Evolutionary conservation across 2,113 vertebrate species (phyloP).

Genomic region (Chauna torquata): DNA sequence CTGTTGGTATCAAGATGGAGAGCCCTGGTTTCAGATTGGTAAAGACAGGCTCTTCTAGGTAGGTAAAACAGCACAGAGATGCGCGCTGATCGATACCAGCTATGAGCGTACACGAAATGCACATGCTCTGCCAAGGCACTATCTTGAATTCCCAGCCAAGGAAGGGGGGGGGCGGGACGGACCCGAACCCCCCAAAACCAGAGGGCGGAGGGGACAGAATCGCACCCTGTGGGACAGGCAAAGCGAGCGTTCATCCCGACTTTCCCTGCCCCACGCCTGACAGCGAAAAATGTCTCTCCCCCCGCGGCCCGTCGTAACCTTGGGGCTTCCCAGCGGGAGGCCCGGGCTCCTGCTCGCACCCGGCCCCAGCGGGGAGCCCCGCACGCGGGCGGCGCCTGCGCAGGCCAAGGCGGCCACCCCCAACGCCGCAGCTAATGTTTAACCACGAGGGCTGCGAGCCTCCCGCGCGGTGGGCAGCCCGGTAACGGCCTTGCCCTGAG

Average conservation of each 20-base stretch:
- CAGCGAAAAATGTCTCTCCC: background rate
- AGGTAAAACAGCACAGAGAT: background rate
- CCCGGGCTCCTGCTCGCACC: background rate
- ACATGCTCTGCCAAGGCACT: background rate
- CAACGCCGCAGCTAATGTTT: background rate
- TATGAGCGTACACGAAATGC: accelerated
- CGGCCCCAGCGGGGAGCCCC: background rate
- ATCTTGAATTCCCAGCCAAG: background rate
- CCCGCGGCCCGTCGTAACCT: background rate
- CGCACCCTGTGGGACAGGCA: too few relatives aligned
- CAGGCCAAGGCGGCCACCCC: background rate
- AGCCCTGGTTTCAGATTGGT: background rate
- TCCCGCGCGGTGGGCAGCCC: background rate
- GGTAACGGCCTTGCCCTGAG: background rate
- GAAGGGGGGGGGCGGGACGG: background rate
- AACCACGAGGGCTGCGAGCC: background rate
- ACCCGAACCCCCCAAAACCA: accelerated
- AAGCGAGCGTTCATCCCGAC: background rate
- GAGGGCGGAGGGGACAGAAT: too few relatives aligned
- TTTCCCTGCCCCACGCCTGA: background rate
- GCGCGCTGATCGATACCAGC: background rate
- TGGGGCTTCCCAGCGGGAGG: background rate
- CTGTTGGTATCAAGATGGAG: background rate
- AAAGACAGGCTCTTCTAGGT: background rate
- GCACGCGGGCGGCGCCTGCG: background rate